Base-by-base conservation (phyloP, 2,113 vertebrate genomes). In the Porphyrio hochstetteri region DNA sequence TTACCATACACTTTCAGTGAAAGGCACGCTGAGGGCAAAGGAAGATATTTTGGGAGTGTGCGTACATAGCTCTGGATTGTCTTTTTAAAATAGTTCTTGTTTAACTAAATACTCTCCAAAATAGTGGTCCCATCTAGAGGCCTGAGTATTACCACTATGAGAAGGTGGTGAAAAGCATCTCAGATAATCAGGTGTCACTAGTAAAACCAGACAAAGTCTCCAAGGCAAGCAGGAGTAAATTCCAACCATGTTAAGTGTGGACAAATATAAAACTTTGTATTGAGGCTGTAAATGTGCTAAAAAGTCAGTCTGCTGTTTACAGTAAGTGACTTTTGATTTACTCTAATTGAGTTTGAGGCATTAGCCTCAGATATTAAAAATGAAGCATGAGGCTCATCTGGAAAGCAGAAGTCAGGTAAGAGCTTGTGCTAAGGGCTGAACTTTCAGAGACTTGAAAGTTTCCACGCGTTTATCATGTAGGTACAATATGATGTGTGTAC, bases 141-240 rank as follows among this genome's bases (percentile, higher is more conserved):
- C 55, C 55, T 76, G 59, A 69, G 27, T 78, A 74, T 57, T 93
- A 44, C 50, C 44, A 16, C 72, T 53, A 10, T 28, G 61, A 78
- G 77, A 86, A 92, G 77, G 96, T 85, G 95, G 78, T 87, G 95
- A 96, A 96, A 96, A 96, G 86, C 88, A 91, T 88, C 92, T 95
- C 83, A 94, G 92, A 92, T 96, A 96, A 94, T 89, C 56, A 61
- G 80, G 77, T 94, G 91, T 91, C 64, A 76, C 53, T 89, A 80
- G 88, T 92, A 65, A 94, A 97, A 93, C 69, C 90, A 96, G 93
- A 86, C 76, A 72, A 86, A 68, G 53, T 65, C 77, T 92, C 50
- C 60, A 77, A 72, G 77, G 63, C 61, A 53, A 91, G 80, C 46
- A 91, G 95, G 77, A 96, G 67, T 92, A 87, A 96, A 96, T 96